Evolutionary conservation across 2,888 invertebrate genomes (phyloP), one percentile per base, ranked within the genome.

Genomic region (Drosophila mayaguana): DNA sequence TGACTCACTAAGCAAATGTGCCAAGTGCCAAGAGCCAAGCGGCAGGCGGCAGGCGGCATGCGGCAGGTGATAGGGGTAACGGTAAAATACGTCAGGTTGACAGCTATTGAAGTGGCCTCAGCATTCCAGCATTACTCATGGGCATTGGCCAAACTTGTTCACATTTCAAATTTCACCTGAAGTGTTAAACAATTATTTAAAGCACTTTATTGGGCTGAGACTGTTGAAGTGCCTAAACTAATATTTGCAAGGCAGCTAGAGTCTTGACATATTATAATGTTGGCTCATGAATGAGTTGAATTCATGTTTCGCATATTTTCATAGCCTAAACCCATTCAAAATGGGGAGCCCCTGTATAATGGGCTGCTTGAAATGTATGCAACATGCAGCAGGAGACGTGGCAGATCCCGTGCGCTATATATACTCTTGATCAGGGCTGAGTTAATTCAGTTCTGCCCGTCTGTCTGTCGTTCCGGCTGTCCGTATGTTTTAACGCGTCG

Each of bases 101-200:
- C 53, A 53, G 6, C 53, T n/a, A 18, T 34, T 50, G 32, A 50
- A 48, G 48, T 48, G 28, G 28, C 48, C n/a, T 28, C n/a, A n/a
- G 7, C 25, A 14, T 1, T 46, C 16, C 9, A 46, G 20, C 46
- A 22, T 16, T 46, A 8, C 46, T 8, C 28, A 28, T 28, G 7
- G 25, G 12, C 28, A 7, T n/a, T 38, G 2, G 2, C 9, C 16
- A 25, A n/a, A 9, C 3, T n/a, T 9, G 25, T 50, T 50, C 50
- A 18, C 32, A 50, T 50, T 18, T 42, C 55, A 4, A n/a, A 18
- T 28, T 14, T 28, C 25, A 28, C 14, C 12, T 48, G n/a, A 48
- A 28, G n/a, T 6, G 11, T n/a, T 28, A 28, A 50, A 32, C 50
- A 50, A 2, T 18, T 32, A 18, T 32, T 32, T 50, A 3, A 28